Evolutionary conservation across 1,140 invertebrate genomes (phyloP), one percentile per base, ranked within the genome.

Genomic region (Pinna nobilis): DNA sequence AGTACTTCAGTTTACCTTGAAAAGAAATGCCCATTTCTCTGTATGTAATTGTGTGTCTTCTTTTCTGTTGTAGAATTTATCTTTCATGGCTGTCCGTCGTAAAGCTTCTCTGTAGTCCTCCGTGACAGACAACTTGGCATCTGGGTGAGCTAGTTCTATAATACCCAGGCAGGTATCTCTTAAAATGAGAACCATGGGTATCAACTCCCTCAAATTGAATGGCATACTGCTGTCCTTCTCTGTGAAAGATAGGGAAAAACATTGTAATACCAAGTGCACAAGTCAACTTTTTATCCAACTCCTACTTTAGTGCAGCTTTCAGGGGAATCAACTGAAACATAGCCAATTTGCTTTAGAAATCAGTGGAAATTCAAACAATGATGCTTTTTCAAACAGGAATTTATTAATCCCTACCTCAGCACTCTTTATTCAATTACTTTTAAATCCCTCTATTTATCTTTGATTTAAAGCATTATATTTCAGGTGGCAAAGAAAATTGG

Each of bases 81-180:
- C 73, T 23, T 69, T 77, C 23, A 81, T 72, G n/a, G 81, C 81
- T 3, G 77, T 81, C 35, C 72, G 77, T 32, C 78, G 61, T 33
- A 89, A 75, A 18, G 87, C 86, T 59, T 82, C 68, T 33, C 75
- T 77, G 64, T 89, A 89, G 44, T 90, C 88, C 41, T 88, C 83
- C 32, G 84, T 85, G n/a, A 89, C 74, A 28, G 85, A 67, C 0
- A 92, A 92, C 76, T 93, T 90, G 0, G 92, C 92, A 84, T 97
- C 95, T 0, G 96, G 96, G 88, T 95, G 97, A 0, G 96, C 96
- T 28, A 97, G 89, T 82, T 98, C 95, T 1, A 98, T 94, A 1
- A 98, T 90, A 13, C 95, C 96, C 15, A 97, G 89, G 78, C 95
- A 96, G 0, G 96, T 93, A 76, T 96, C 94, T 68, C 91, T 78